phyloP scores from a whole-genome alignment of 2,888 invertebrate species.

The Drosophila trichaetosa region DNA sequence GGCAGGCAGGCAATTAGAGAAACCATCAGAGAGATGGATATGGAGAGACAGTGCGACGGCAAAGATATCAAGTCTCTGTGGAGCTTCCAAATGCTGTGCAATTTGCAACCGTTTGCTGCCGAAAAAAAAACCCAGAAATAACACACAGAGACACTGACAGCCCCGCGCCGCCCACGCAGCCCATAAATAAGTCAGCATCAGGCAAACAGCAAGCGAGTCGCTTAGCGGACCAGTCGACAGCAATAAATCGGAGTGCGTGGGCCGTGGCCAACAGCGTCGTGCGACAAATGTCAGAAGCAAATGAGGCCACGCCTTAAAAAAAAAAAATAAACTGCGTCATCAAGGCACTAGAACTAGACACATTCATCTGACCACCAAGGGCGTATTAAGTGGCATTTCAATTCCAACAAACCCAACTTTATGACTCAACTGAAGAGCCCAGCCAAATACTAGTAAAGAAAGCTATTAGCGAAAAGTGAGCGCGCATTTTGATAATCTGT shows the following conservation, averaged over 20 bases:
- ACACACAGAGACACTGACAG: constrained; percentile 5
- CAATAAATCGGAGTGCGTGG: constrained; percentile 78
- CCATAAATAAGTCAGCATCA: constrained; percentile 60
- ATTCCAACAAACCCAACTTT: constrained; percentile 35
- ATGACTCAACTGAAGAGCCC: constrained; percentile 55
- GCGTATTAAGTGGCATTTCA: constrained; percentile 52
- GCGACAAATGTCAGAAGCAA: constrained; percentile 72
- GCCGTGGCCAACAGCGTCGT: constrained; percentile 47
- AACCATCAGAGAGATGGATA: constrained; percentile 11
- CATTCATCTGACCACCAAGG: constrained; percentile 34
- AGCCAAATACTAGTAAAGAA: constrained; percentile 16
- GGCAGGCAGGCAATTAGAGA: constrained; percentile 11
- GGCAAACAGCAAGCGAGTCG: constrained; percentile 29
- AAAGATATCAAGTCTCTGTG: constrained; percentile 29
- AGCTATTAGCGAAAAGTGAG: constrained; percentile 61
- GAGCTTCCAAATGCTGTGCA: constrained; percentile 57
- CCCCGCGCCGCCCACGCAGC: constrained; percentile 68
- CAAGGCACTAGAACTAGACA: constrained; percentile 21
- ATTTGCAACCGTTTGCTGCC: constrained; percentile 81
- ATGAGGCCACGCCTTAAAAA: constrained; percentile 62
- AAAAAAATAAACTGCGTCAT: constrained; percentile 34
- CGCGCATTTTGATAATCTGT: constrained; percentile 62
- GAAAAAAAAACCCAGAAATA: constrained; percentile 50
- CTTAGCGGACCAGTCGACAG: constrained; percentile 58
- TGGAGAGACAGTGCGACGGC: neutral